Conservation (phyloP, 2,797 vertebrate genomes). For the Euphonia xanthogaster region DNA sequence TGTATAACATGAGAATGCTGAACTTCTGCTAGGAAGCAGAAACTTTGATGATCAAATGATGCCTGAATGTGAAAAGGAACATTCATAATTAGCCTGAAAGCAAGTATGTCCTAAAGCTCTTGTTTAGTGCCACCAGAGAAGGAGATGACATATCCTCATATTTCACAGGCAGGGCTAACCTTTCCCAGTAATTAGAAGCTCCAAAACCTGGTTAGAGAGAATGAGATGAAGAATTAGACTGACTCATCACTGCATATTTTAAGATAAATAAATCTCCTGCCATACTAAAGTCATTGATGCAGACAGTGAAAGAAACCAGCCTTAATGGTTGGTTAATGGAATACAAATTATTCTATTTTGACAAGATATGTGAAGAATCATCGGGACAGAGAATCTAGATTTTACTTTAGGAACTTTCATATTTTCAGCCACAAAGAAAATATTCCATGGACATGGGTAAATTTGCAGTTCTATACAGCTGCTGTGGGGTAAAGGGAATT, state of each 20-base stretch:
- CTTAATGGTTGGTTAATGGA: neutral
- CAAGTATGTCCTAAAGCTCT: neutral
- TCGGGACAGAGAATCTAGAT: neutral
- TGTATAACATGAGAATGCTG: neutral
- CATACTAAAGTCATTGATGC: neutral
- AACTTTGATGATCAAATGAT: neutral
- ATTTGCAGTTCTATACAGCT: neutral
- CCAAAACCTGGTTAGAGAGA: neutral
- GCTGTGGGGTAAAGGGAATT: neutral
- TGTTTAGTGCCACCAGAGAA: neutral
- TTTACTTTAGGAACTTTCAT: neutral
- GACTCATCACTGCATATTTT: conserved; percentile 11
- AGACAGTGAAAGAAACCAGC: neutral
- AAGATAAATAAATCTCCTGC: neutral
- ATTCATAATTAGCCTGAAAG: neutral
- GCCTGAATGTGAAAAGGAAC: neutral
- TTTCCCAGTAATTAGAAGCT: conserved; percentile 23
- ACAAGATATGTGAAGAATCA: neutral
- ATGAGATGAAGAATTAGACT: neutral
- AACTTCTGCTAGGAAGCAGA: neutral
- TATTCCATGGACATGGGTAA: neutral
- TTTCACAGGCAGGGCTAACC: neutral
- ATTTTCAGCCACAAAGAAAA: neutral
- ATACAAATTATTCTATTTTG: neutral
- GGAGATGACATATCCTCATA: neutral